phyloP scores from a whole-genome alignment of 2,797 vertebrate genomes.

The Cryptoblepharus egeriae region DNA sequence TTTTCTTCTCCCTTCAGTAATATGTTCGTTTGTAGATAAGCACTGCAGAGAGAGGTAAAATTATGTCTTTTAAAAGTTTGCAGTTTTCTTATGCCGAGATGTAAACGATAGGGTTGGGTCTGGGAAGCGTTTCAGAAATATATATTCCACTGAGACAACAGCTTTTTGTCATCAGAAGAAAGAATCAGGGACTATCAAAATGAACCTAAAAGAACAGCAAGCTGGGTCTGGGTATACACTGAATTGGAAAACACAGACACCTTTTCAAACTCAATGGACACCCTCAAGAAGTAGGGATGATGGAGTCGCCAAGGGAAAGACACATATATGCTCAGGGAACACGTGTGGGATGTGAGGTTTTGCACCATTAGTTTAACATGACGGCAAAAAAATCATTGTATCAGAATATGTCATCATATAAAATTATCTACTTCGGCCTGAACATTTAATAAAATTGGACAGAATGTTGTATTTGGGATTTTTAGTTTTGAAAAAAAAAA shows the following conservation, averaged over 20 bases:
- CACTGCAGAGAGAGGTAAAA: slow-evolving; percentile 82
- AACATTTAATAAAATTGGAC: slow-evolving; percentile 46
- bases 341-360: not conserved
- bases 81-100: slow-evolving; percentile 80
- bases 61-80: slow-evolving; percentile 82
- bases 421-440: slow-evolving; percentile 46
- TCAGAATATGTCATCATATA: not conserved
- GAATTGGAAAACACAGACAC: slow-evolving; percentile 32
- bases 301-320: no score
- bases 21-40: slow-evolving; percentile 89
- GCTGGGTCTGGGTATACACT: slow-evolving; percentile 28
- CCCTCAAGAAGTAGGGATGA: not conserved
- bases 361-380: not conserved
- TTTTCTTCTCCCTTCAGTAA: slow-evolving; percentile 70
- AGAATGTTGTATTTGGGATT: not conserved
- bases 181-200: slow-evolving; percentile 71
- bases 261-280: slow-evolving; percentile 13
- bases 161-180: slow-evolving; percentile 78
- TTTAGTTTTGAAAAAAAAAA: not conserved
- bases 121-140: slow-evolving; percentile 79
- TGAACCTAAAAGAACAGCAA: slow-evolving; percentile 65
- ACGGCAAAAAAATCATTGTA: slow-evolving; percentile 19
- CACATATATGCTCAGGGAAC: not conserved
- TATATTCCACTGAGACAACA: slow-evolving; percentile 76
- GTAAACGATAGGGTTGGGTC: slow-evolving; percentile 75